Conservation (phyloP, 2,113 vertebrate species). For the Oncorhynchus masou region DNA sequence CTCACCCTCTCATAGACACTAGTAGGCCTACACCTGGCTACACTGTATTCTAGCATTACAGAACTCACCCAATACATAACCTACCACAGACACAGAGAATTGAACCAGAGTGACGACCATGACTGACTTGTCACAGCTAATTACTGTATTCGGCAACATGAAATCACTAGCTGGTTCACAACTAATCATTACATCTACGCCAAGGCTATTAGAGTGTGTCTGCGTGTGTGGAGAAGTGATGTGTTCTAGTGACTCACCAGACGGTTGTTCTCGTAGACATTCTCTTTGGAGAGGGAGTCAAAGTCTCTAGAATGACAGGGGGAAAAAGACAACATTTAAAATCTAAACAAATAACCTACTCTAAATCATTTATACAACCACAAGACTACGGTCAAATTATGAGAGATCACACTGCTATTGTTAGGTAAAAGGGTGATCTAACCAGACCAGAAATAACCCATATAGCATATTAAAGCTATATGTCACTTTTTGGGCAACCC, state of each 20-base stretch:
- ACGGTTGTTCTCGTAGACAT: conserved; percentile 93
- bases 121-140: conserved; percentile 1
- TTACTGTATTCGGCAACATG: background rate
- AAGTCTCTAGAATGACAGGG: conserved; percentile 85
- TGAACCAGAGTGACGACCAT: background rate
- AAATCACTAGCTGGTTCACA: background rate
- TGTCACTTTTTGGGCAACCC: too few species aligned
- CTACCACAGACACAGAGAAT: background rate
- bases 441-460: too few species aligned
- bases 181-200: background rate
- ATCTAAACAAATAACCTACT: background rate
- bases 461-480: too few species aligned
- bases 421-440: too few species aligned
- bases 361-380: too few species aligned
- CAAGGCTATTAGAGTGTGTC: background rate
- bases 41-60: background rate
- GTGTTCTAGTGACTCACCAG: conserved; percentile 82
- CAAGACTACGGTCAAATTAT: too few species aligned
- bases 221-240: background rate
- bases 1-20: too few species aligned
- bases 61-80: background rate
- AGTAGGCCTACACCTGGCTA: too few species aligned
- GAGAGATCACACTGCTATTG: too few species aligned
- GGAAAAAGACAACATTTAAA: background rate
- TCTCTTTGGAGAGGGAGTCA: conserved; percentile 90